phyloP scores from a whole-genome alignment of 2,888 invertebrate species.

The Conchocele bisecta region DNA sequence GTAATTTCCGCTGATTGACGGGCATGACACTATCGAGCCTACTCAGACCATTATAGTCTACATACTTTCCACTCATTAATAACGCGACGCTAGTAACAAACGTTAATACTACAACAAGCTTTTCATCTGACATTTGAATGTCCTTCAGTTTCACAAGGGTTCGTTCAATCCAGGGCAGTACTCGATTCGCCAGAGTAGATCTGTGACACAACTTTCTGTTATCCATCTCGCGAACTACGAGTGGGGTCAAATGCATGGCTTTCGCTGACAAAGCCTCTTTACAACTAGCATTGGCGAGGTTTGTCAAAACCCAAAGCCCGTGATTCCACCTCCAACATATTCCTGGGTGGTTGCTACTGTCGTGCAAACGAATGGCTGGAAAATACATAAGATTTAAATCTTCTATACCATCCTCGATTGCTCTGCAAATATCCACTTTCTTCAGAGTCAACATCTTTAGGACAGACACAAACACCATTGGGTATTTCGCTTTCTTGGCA shows the following conservation, averaged over 20 bases:
- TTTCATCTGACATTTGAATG: slow-evolving; percentile 1
- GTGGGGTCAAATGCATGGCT: slow-evolving; percentile 1
- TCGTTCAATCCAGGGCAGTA: slow-evolving; percentile 1
- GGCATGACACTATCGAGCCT: slow-evolving; percentile 1
- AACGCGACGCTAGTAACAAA: not conserved
- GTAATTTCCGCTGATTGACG: not conserved
- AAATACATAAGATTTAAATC: slow-evolving; percentile 4
- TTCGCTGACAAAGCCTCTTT: not conserved
- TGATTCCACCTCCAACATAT: slow-evolving; percentile 7
- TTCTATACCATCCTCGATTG: not conserved
- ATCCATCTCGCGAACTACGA: slow-evolving; percentile 1
- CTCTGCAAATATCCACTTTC: not conserved
- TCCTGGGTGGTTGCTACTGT: slow-evolving; percentile 3
- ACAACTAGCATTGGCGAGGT: slow-evolving; percentile 9
- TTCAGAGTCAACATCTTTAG: not conserved
- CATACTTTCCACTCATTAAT: not conserved
- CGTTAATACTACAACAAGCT: not conserved
- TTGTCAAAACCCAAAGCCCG: slow-evolving; percentile 4
- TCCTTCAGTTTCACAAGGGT: not conserved
- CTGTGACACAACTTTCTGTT: not conserved
- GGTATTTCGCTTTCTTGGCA: slow-evolving; percentile 1
- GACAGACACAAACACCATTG: slow-evolving; percentile 4
- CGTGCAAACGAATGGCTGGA: slow-evolving; percentile 1
- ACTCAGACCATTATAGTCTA: not conserved
- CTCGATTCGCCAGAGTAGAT: not conserved